A percentile compares a stretch with the other conserved stretches of the same genome.
phyloP scores from a whole-genome alignment of 2,113 vertebrate genomes.

The Pelusios castaneus region DNA sequence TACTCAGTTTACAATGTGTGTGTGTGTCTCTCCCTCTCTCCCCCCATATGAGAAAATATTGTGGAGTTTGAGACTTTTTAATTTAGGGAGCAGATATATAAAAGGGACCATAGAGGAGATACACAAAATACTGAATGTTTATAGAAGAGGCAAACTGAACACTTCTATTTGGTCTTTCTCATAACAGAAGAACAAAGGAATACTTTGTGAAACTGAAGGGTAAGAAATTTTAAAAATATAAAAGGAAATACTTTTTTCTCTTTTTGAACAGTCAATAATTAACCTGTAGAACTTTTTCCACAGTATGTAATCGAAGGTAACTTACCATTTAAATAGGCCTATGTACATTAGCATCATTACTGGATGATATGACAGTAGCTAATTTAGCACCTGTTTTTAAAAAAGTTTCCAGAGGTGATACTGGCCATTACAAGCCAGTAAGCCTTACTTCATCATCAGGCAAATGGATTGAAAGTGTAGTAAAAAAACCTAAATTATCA shows the following conservation, averaged over 20 bases:
- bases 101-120: not conserved
- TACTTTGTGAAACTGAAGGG: not conserved
- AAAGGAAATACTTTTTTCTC: not conserved
- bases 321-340: not conserved
- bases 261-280: not conserved
- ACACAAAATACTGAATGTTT: not conserved
- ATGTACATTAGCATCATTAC: not conserved
- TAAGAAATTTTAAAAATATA: not conserved
- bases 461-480: too few relatives aligned
- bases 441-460: not conserved
- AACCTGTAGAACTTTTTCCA: not conserved
- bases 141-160: not conserved
- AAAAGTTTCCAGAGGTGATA: not conserved
- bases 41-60: not conserved
- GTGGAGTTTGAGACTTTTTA: not conserved
- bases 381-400: not conserved
- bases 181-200: not conserved
- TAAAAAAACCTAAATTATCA: too few relatives aligned
- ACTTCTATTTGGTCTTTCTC: not conserved
- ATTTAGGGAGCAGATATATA: not conserved
- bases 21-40: not conserved
- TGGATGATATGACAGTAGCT: not conserved
- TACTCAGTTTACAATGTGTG: not conserved
- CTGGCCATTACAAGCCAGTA: not conserved
- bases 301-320: not conserved